These are phyloP conservation scores for Diachasma alloeum DNA, from an alignment of 1,140 invertebrate species.

Conservation along the genomic window DNA sequence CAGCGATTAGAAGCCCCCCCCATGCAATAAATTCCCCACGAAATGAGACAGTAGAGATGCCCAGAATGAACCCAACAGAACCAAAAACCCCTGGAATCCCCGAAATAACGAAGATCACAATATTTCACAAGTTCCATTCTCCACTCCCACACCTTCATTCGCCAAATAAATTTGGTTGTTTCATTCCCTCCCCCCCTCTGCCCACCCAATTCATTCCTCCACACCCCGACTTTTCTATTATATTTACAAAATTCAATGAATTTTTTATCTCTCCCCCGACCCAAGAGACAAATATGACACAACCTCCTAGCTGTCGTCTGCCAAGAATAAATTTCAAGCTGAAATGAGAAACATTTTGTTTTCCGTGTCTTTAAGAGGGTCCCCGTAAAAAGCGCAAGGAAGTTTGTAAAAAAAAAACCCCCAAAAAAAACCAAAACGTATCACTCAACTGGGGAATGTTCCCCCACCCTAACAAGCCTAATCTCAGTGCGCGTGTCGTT, in stretches of 20 bases:
- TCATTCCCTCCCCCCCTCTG: background rate
- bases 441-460: background rate
- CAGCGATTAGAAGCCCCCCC: no score
- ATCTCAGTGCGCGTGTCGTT: background rate
- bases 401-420: background rate
- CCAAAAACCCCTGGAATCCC: background rate
- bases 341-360: slow-evolving; percentile 27
- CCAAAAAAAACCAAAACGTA: background rate
- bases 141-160: no score
- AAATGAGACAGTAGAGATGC: no score
- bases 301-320: slow-evolving; percentile 4
- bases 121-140: background rate
- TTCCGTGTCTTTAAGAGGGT: background rate
- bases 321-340: slow-evolving; percentile 22
- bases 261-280: background rate
- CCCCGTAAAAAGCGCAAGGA: background rate
- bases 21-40: no score
- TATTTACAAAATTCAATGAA: slow-evolving; percentile 7
- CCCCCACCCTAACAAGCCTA: background rate
- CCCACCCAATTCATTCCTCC: background rate
- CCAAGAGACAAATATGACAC: background rate
- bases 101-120: background rate
- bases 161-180: background rate
- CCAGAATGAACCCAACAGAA: no score
- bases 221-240: background rate